A percentile compares a stretch with the other conserved stretches of the same genome.
These are phyloP conservation scores for Heliocidaris erythrogramma DNA, from an alignment of 35 echinoderm and acorn worm species.

Conservation along the genomic window DNA sequence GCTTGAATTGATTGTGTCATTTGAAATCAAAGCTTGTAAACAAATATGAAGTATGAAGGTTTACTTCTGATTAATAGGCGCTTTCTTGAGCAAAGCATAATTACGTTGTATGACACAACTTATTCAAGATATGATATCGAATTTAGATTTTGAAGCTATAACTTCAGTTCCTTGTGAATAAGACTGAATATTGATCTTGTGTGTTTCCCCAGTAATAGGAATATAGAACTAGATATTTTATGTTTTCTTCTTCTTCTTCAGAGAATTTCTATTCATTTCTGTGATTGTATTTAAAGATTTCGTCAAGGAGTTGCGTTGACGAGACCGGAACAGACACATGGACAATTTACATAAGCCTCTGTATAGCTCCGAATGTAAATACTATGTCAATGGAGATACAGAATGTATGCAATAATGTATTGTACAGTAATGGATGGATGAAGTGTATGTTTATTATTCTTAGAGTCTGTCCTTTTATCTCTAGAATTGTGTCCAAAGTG, in stretches of 20 bases:
- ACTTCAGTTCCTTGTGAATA: neutral
- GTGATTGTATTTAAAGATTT: neutral
- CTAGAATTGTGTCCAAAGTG: neutral
- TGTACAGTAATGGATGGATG: conserved; percentile 30
- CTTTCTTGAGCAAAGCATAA: neutral
- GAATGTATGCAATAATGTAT: conserved; percentile 47
- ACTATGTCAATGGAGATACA: conserved; percentile 45
- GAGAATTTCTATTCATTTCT: neutral
- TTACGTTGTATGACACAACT: neutral
- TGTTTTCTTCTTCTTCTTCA: neutral
- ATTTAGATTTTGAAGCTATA: neutral
- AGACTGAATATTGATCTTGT: neutral
- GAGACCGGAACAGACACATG: neutral
- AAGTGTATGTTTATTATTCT: neutral
- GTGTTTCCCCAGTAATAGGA: neutral
- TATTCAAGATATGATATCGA: neutral
- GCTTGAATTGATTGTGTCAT: neutral
- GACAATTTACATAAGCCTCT: neutral
- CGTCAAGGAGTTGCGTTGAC: neutral
- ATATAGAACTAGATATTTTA: neutral
- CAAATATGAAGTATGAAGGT: neutral
- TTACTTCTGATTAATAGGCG: neutral
- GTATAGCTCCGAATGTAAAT: conserved; percentile 44
- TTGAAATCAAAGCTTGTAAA: neutral
- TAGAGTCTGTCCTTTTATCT: neutral